phyloP scores from a whole-genome alignment of 1,140 invertebrate genomes.

The Reticulitermes speratus region DNA sequence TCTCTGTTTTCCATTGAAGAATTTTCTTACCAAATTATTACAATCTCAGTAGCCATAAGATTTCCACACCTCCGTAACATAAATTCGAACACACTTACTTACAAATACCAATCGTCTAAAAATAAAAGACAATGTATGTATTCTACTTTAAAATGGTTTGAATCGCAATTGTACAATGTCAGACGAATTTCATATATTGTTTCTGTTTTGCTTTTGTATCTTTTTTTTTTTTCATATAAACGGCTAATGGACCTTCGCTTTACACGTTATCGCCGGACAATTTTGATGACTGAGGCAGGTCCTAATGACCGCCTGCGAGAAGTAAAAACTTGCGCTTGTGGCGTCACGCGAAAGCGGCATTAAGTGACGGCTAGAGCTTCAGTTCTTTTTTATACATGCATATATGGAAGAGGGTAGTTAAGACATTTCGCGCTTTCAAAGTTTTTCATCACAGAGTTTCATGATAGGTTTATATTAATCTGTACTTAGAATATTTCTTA shows the following conservation, averaged over 20 bases:
- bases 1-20: too few species aligned
- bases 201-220: not conserved
- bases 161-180: not conserved
- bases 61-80: too few species aligned
- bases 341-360: constrained; percentile 3
- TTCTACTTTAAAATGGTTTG: not conserved
- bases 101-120: too few species aligned
- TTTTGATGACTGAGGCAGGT: constrained; percentile 15
- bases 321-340: not conserved
- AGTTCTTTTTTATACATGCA: not conserved
- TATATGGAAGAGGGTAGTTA: not conserved
- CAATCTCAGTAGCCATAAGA: too few species aligned
- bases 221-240: not conserved
- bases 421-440: not conserved
- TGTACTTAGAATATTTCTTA: not conserved
- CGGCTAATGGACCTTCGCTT: constrained; percentile 9
- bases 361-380: not conserved
- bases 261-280: not conserved
- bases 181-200: not conserved
- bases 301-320: constrained; percentile 7
- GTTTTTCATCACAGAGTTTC: not conserved
- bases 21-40: too few species aligned
- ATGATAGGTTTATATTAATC: not conserved
- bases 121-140: not conserved
- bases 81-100: too few species aligned